Evolutionary conservation across 1,140 invertebrate species (phyloP).

Genomic region (Megalopta genalis): DNA sequence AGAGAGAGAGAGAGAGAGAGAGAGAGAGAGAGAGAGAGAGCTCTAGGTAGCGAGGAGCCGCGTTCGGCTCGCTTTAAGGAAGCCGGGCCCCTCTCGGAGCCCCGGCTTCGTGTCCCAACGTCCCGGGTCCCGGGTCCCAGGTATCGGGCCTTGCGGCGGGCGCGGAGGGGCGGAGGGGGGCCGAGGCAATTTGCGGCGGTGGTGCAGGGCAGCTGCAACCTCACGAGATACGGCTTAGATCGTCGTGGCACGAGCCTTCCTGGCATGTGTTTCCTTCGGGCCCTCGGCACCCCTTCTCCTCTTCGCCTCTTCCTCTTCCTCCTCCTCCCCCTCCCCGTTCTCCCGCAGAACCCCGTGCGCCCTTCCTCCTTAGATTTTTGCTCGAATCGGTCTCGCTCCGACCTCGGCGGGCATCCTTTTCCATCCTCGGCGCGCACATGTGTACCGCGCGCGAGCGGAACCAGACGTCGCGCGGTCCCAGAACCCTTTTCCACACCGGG

Average conservation of each 20-base stretch:
- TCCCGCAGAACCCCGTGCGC: not conserved
- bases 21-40: no score
- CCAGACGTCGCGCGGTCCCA: constrained; percentile 30
- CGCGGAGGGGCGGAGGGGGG: constrained; percentile 19
- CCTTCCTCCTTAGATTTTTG: constrained; percentile 36
- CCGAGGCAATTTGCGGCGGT: constrained; percentile 52
- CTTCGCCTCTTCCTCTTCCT: not conserved
- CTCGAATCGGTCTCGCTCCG: constrained; percentile 15
- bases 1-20: no score
- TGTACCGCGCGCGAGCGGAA: constrained; percentile 6
- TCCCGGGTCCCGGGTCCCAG: no score
- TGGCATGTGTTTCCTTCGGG: constrained; percentile 73
- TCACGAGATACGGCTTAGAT: constrained; percentile 74
- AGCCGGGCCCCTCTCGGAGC: constrained; percentile 22
- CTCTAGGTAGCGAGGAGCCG: not conserved
- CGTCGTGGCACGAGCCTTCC: constrained; percentile 76
- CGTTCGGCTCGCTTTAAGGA: constrained; percentile 49
- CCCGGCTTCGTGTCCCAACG: constrained; percentile 17
- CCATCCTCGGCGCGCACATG: constrained; percentile 16
- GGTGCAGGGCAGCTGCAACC: constrained; percentile 72
- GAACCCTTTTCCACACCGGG: constrained; percentile 13
- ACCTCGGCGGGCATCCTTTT: not conserved
- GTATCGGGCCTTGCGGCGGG: no score
- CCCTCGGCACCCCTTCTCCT: constrained; percentile 29
- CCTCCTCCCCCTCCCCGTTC: not conserved